Evolutionary conservation across 1,140 invertebrate species (phyloP), one percentile per base, ranked within the genome.

Genomic region (Saxidomus purpurata): DNA sequence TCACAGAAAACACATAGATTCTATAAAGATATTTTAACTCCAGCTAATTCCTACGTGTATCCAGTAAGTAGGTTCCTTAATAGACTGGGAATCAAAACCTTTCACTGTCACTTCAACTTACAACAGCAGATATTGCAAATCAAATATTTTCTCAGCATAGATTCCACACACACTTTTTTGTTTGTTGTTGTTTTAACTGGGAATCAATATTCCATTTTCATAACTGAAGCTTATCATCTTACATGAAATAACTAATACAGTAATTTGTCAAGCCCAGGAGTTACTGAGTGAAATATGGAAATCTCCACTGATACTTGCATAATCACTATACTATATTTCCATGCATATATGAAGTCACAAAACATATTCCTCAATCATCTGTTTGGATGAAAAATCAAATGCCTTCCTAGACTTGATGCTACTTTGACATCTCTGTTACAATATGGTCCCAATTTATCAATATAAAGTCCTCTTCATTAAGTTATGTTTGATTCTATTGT

Each of bases 161-260:
- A 63, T 63, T 63, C 59, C 59, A 2, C 22, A 63, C 59, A 11
- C 8, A 8, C 28, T 28, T 28, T 63, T 63, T 43, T 43, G 43
- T 43, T 43, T 4, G 43, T 43, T 71, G 36, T 71, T 71, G 67
- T 71, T 71, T 71, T 71, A 71, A 71, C 67, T 38, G 1, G 9
- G 67, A 38, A 71, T 71, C 67, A 71, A 71, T 71, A 71, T 71
- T 71, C 67, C 36, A 71, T 71, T 71, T 71, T 71, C 67, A 71
- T 71, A 71, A 71, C 36, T 71, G 67, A 71, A 71, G 67, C 67
- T 71, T 36, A 71, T 71, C 67, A 40, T 36, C 36, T 71, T 71
- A 71, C 34, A 28, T 22, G 67, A 71, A 67, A 36, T 71, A 38
- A 71, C 34, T 71, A 71, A 71, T 71, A 71, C 67, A 38, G 34